Conservation (phyloP, 2,888 invertebrate genomes). For the Penaeus monodon region DNA sequence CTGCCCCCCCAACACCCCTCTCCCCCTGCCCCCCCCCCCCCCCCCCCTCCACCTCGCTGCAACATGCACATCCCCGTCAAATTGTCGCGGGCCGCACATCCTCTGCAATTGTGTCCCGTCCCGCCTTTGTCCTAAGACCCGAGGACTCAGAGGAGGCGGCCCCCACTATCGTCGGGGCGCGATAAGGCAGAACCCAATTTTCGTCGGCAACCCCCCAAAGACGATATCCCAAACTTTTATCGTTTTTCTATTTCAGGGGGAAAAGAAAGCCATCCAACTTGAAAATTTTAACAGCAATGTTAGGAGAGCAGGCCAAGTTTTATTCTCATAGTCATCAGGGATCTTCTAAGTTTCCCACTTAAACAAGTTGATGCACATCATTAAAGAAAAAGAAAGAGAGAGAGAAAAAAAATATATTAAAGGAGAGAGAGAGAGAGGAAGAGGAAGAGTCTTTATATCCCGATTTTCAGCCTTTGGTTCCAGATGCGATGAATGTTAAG, state of each 20-base stretch:
- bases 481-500: no score
- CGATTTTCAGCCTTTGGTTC: no score
- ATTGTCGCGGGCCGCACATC: no score
- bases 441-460: no score
- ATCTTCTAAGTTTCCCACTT: constrained; percentile 10
- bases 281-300: constrained; percentile 16
- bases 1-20: no score
- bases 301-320: constrained; percentile 6
- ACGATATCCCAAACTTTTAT: constrained; percentile 58
- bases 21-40: no score
- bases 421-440: not conserved
- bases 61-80: no score
- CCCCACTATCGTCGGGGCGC: constrained; percentile 34
- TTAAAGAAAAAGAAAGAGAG: constrained; percentile 4
- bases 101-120: not conserved
- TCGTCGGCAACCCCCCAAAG: constrained; percentile 50
- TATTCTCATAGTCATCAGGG: not conserved
- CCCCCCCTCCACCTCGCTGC: no score
- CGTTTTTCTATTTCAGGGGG: constrained; percentile 49
- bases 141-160: no score
- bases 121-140: not conserved
- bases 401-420: not conserved
- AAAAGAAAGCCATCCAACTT: not conserved
- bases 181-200: constrained; percentile 59
- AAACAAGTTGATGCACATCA: not conserved